Base-by-base conservation (phyloP, 2,888 invertebrate species). In the Beris morrisii region DNA sequence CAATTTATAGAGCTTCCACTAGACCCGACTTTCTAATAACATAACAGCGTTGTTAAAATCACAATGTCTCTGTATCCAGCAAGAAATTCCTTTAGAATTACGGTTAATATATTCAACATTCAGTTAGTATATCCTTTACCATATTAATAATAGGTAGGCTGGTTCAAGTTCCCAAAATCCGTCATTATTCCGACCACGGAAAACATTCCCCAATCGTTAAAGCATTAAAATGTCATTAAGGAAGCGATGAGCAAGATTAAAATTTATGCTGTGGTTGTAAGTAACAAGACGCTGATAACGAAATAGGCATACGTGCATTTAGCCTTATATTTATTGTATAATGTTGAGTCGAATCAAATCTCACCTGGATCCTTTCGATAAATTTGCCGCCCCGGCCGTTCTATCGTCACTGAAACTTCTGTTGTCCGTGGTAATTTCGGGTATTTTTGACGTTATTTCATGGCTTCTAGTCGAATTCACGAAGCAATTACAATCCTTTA, bases 401-500 rank as follows among this genome's bases (percentile, higher is more conserved):
- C 9, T 28, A 54, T 56, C 13, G n/a, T 32, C 30, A 56, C 7
- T 9, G 1, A 9, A 38, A 38, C 38, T 38, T 5, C 5, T 38
- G 9, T 7, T 13, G 1, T n/a, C 30, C 58, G 45, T 45, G 4
- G 58, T 28, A 9, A 30, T 58, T 46, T 28, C 30, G 12, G 44
- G 7, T 45, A 32, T 7, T 57, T 45, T n/a, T 12, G 12, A 57
- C 22, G 15, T 7, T 38, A 38, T 38, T 38, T 38, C 38, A 9
- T 38, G 5, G 4, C 38, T 38, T 22, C 5, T 15, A 11, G 57
- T 57, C 13, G 46, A 48, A 65, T 71, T 72, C 22, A 77, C 74
- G 64, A 71, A 73, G 55, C 81, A 81, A 70, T 76, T 75, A 69
- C 81, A 81, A 4, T 73, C 69, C 7, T 74, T 75, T 1, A 76